Evolutionary conservation across 2,888 invertebrate genomes (phyloP).

Genomic region (Rhopalosiphum nymphaeae): DNA sequence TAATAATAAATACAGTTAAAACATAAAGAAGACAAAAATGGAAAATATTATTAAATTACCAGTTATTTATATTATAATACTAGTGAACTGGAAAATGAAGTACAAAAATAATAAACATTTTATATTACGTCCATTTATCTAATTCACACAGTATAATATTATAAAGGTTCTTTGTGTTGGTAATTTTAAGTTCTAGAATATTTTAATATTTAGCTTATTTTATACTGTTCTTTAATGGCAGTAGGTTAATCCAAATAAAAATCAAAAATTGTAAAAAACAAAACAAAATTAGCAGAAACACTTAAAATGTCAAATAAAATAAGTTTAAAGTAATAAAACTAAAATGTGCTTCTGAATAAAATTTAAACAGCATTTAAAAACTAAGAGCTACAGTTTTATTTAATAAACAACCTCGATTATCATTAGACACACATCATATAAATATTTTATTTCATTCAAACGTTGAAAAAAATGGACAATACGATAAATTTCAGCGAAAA

Average conservation of each 20-base stretch:
- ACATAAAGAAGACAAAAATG: neutral
- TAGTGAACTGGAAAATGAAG: neutral
- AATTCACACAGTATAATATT: no score
- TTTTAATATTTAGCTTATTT: neutral
- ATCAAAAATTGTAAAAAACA: neutral
- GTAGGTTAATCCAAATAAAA: neutral
- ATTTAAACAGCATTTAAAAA: neutral
- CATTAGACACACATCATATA: neutral
- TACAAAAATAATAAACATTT: neutral
- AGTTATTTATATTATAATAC: neutral
- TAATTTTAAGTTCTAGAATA: neutral
- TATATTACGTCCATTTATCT: no score
- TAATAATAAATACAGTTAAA: neutral
- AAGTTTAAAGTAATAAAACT: neutral
- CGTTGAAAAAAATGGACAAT: neutral
- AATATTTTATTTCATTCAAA: neutral
- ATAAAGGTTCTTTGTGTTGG: neutral
- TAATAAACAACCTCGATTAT: neutral
- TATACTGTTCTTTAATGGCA: neutral
- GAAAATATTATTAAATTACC: neutral
- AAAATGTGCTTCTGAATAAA: neutral
- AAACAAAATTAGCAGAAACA: neutral
- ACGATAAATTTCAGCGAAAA: neutral
- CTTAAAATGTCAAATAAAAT: neutral
- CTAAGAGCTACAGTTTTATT: neutral